Conservation (phyloP, 2,113 vertebrate species). For the Gallinago paraguaiae region DNA sequence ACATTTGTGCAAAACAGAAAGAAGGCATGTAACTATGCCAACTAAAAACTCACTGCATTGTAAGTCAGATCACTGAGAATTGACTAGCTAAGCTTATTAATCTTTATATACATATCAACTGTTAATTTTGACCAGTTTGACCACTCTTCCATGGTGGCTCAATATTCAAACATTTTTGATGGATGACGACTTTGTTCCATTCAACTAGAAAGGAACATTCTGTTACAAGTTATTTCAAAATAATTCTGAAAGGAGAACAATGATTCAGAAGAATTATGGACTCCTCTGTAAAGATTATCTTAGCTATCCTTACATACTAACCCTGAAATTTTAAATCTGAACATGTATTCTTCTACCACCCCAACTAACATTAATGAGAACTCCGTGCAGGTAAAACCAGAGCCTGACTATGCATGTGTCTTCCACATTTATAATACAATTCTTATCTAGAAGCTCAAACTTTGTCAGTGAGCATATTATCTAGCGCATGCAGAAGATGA, state of each 20-base stretch:
- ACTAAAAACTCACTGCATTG: background rate
- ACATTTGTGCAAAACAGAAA: background rate
- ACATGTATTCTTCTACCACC: background rate
- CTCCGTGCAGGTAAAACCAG: background rate
- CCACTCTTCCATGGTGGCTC: background rate
- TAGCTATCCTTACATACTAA: background rate
- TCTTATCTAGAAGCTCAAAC: background rate
- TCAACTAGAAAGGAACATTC: background rate
- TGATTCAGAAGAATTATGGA: background rate
- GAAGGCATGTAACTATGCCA: background rate
- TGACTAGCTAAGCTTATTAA: background rate
- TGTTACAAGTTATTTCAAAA: background rate
- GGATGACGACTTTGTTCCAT: background rate
- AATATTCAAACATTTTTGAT: background rate
- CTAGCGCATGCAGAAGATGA: accelerated
- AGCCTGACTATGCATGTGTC: background rate
- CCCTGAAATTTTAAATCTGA: background rate
- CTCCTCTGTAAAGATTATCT: background rate
- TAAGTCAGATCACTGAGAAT: background rate
- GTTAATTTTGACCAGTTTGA: background rate
- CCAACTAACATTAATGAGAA: background rate
- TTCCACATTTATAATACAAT: background rate
- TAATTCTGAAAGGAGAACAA: background rate
- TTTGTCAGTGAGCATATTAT: background rate
- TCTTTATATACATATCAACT: background rate